Evolutionary conservation across 2,113 vertebrate species (phyloP).

Genomic region (Mesembrinibis cayennensis): DNA sequence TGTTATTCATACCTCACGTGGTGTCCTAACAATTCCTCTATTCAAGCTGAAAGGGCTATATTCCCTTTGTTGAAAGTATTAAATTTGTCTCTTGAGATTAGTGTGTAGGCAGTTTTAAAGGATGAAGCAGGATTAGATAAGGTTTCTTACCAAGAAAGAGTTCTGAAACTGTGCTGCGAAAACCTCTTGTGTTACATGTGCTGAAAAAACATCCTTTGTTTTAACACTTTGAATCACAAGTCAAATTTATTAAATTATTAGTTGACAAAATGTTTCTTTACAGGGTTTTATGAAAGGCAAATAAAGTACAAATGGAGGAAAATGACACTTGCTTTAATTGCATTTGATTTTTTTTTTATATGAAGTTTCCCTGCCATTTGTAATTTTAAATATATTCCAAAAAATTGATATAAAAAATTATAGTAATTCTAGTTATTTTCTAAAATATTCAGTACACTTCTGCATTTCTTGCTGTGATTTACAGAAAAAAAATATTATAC

Average conservation of each 20-base stretch:
- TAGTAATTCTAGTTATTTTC: slow-evolving; percentile 38
- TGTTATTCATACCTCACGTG: slow-evolving; percentile 81
- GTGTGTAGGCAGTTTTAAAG: slow-evolving; percentile 79
- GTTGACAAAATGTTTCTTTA: slow-evolving; percentile 71
- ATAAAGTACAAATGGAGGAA: background rate
- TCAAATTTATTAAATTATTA: slow-evolving; percentile 64
- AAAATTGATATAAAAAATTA: slow-evolving; percentile 28
- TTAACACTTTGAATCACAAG: slow-evolving; percentile 69
- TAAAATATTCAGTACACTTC: slow-evolving; percentile 41
- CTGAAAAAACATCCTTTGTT: slow-evolving; percentile 69
- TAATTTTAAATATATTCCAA: slow-evolving; percentile 57
- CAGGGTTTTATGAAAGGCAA: slow-evolving; percentile 31
- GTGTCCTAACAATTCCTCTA: slow-evolving; percentile 79
- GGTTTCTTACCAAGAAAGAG: slow-evolving; percentile 75
- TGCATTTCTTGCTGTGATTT: slow-evolving; percentile 33
- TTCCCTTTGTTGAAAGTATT: slow-evolving; percentile 87
- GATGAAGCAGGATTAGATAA: slow-evolving; percentile 85
- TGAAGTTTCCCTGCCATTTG: slow-evolving; percentile 34
- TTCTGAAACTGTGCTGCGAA: slow-evolving; percentile 72
- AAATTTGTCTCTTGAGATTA: slow-evolving; percentile 86
- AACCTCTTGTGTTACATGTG: slow-evolving; percentile 62
- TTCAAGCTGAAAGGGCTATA: slow-evolving; percentile 84
- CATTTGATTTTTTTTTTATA: slow-evolving; percentile 46
- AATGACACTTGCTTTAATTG: slow-evolving; percentile 47
- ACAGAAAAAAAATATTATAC: background rate